Base-by-base conservation (phyloP, 2,888 invertebrate genomes). In the Tholera decimalis region DNA sequence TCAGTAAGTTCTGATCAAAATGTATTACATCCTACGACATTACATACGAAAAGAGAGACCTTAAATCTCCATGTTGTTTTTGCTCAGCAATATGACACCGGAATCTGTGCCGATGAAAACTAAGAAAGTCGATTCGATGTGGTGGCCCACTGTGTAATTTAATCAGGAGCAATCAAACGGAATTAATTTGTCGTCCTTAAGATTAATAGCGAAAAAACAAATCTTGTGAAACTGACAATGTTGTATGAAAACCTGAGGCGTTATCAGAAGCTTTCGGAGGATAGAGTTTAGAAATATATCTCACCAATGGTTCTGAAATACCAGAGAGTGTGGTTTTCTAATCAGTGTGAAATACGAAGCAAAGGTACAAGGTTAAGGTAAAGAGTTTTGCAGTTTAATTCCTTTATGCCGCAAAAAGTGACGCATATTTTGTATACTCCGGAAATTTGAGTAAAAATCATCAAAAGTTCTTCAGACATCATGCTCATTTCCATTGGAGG, bases 151-250 rank as follows among this genome's bases (percentile, higher is more conserved):
- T 63, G 46, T 82, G 93, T 89, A 93, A 94, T 85, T 76, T 71
- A 86, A 93, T 85, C 83, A 80, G 68, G 72, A 76, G 62, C 85
- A 85, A 82, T 89, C 86, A 82, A 60, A 83, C 86, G 89, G 90
- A 91, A 93, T 78, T 91, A 91, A 93, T 92, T 82, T 80, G 83
- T 85, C 89, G 89, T 93, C 90, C 90, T 89, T 79, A 68, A 53
- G 59, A 64, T 63, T 74, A 65, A 75, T 56, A 43, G 69, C 70
- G 72, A 68, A 76, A 72, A 72, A 57, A n/a, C n/a, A n/a, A 66
- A 63, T 39, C 11, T 59, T 24, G 22, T 53, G 39, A 47, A 20
- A 8, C 49, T 50, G 24, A n/a, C 46, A 35, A 77, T n/a, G 22
- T 30, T 46, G 46, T 22, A 37, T 51, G 13, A 9, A 33, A 37